phyloP scores from a whole-genome alignment of 2,113 vertebrate species.

The Eonycteris spelaea region DNA sequence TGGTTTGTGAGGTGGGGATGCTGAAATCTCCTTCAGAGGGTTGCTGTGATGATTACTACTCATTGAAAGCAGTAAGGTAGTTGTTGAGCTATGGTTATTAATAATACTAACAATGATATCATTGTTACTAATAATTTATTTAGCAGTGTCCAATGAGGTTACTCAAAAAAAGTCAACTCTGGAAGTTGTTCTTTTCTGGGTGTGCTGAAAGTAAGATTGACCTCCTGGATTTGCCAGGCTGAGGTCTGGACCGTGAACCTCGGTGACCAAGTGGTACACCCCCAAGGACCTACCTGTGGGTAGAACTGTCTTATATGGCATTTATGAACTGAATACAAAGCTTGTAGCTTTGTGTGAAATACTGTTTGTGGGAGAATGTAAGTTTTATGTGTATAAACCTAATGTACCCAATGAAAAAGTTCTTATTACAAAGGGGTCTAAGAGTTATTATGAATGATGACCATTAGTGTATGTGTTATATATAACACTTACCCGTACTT shows the following conservation, averaged over 20 bases:
- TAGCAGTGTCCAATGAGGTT: not conserved
- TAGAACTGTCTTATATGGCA: not conserved
- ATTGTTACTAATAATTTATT: not conserved
- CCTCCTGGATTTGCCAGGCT: not conserved
- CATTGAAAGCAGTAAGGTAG: not conserved
- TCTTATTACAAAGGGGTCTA: not conserved
- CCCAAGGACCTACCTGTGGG: not conserved
- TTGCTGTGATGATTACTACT: not conserved
- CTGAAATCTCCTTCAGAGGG: too few relatives aligned
- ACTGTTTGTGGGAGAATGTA: not conserved
- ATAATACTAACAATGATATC: not conserved
- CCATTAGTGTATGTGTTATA: accelerated
- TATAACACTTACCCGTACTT: not conserved
- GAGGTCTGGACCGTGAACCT: not conserved
- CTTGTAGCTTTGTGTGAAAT: not conserved
- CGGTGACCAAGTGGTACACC: not conserved
- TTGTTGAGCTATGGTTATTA: not conserved
- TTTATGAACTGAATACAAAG: not conserved
- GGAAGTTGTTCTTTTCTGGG: not conserved
- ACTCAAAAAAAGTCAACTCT: not conserved
- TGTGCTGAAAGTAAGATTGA: not conserved
- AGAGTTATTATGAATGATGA: not conserved
- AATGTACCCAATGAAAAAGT: not conserved
- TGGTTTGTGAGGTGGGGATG: not conserved
- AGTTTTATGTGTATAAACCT: not conserved